Evolutionary conservation across 2,113 vertebrate species (phyloP).

Genomic region (Lethenteron camtschaticum): DNA sequence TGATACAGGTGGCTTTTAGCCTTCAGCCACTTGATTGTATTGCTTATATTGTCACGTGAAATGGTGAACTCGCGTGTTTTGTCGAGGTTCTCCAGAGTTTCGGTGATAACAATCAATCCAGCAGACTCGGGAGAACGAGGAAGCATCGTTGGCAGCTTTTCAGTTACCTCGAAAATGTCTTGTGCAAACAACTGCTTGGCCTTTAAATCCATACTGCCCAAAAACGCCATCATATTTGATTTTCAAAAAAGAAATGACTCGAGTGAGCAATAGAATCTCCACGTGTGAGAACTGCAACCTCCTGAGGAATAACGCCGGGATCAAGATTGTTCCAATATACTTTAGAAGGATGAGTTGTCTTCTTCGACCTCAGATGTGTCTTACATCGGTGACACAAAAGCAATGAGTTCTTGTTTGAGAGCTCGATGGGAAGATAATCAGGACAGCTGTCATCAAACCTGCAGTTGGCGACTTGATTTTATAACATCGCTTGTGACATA

Average conservation of each 20-base stretch:
- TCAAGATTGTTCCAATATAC: not conserved
- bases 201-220: not conserved
- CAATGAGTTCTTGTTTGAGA: too few relatives aligned
- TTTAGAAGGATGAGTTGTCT: too few relatives aligned
- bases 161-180: not conserved
- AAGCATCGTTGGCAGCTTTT: not conserved
- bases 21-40: not conserved
- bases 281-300: not conserved
- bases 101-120: not conserved
- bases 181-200: conserved; percentile 2
- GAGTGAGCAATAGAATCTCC: not conserved
- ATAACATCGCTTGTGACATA: too few relatives aligned
- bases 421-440: too few relatives aligned
- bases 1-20: not conserved
- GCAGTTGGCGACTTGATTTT: too few relatives aligned
- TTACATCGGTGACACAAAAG: too few relatives aligned
- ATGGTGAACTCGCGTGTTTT: not conserved
- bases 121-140: not conserved
- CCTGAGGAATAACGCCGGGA: conserved; percentile 1
- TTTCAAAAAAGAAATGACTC: not conserved
- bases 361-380: too few relatives aligned
- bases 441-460: too few relatives aligned
- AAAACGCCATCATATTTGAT: not conserved
- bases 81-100: not conserved
- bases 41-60: not conserved